These are phyloP conservation scores for Hydrotaea cyrtoneurina DNA, from an alignment of 2,888 invertebrate species.

Conservation along the genomic window DNA sequence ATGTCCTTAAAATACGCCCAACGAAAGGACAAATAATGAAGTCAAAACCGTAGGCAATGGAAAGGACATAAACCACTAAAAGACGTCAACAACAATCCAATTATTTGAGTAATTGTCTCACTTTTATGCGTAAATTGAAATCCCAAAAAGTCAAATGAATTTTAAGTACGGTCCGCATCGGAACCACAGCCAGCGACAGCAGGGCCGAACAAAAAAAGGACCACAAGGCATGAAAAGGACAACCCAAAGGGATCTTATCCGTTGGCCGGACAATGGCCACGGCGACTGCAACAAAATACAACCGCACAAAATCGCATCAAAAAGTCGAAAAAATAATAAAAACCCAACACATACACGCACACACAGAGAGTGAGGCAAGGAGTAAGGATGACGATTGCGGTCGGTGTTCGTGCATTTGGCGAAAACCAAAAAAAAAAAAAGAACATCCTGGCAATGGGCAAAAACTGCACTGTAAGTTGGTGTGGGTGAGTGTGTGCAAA, in stretches of 20 bases:
- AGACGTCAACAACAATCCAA: constrained; percentile 75
- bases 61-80: constrained; percentile 26
- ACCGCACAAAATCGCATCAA: constrained; percentile 76
- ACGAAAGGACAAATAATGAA: constrained; percentile 25
- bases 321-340: constrained; percentile 72
- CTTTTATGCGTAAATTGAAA: constrained; percentile 78
- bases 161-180: constrained; percentile 55
- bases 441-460: constrained; percentile 32
- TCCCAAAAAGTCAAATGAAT: constrained; percentile 77
- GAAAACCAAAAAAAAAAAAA: too few relatives aligned
- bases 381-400: too few relatives aligned
- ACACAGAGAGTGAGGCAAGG: constrained; percentile 5
- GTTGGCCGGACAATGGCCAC: constrained; percentile 18
- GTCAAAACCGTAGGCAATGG: background rate
- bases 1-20: background rate
- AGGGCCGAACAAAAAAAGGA: constrained; percentile 1
- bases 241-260: constrained; percentile 39
- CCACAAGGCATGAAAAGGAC: constrained; percentile 50
- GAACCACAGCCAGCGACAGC: background rate
- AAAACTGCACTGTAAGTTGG: constrained; percentile 40
- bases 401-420: constrained; percentile 52
- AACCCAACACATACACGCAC: constrained; percentile 15
- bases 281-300: constrained; percentile 7
- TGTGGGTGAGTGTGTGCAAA: constrained; percentile 36
- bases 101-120: constrained; percentile 79